Conservation (phyloP, 2,113 vertebrate genomes). For the crab-eating macaque (Macaca fascicularis) region T2T-MFA8v1.1 NC_088388.1:129666501-129667000, state of each 20-base stretch:
- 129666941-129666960: not conserved
- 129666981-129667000: slow-evolving; percentile 51
- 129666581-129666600: not conserved
- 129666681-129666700: not conserved
- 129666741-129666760: not conserved
- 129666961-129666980: slow-evolving; percentile 25
- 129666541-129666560: too few species aligned
- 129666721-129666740: not conserved
- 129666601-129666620: not conserved
- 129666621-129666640: not conserved
- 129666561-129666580: not conserved
- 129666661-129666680: not conserved
- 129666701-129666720: not conserved
- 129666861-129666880: not conserved
- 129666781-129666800: slow-evolving; percentile 23
- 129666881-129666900: not conserved
- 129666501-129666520: fast-evolving
- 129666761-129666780: not conserved
- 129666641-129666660: not conserved
- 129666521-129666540: not conserved
- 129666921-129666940: slow-evolving; percentile 62
- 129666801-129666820: not conserved
- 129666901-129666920: not conserved
- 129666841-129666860: not conserved
- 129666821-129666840: not conserved